Conservation (phyloP, 1,140 invertebrate species). For the Hycleus cichorii region DNA sequence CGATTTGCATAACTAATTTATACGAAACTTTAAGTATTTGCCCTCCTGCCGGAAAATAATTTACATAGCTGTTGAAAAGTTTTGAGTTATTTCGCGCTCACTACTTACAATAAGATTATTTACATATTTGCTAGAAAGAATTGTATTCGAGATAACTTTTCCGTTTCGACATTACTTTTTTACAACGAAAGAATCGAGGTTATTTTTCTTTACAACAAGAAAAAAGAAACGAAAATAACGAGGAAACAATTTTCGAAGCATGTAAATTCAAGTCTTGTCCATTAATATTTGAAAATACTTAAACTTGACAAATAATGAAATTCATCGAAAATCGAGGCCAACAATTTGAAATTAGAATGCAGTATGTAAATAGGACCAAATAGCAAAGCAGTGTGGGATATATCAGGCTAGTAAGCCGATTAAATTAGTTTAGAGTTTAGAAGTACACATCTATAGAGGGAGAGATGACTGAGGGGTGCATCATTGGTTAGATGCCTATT, state of each 20-base stretch:
- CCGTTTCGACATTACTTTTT: too few species aligned
- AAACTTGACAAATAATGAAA: conserved; percentile 12
- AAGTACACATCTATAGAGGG: not conserved
- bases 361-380: not conserved
- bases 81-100: conserved; percentile 9
- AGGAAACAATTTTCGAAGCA: too few species aligned
- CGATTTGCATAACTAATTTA: conserved; percentile 13
- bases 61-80: conserved; percentile 12
- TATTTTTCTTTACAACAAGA: too few species aligned
- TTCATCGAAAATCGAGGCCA: conserved; percentile 6
- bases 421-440: conserved; percentile 13
- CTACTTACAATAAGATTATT: conserved; percentile 16
- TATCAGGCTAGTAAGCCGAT: conserved; percentile 8
- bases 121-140: conserved; percentile 13
- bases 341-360: conserved; percentile 12
- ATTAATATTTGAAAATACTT: too few species aligned
- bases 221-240: too few species aligned
- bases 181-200: too few species aligned
- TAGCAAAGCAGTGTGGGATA: conserved; percentile 1
- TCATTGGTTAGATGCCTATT: not conserved
- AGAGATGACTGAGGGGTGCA: not conserved
- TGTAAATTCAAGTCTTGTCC: too few species aligned
- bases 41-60: conserved; percentile 6
- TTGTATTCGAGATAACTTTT: conserved; percentile 3
- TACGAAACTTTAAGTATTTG: conserved; percentile 9